A percentile compares a stretch with the other conserved stretches of the same genome.
phyloP scores from a whole-genome alignment of 2,888 invertebrate genomes.

The Electrophaes corylata region DNA sequence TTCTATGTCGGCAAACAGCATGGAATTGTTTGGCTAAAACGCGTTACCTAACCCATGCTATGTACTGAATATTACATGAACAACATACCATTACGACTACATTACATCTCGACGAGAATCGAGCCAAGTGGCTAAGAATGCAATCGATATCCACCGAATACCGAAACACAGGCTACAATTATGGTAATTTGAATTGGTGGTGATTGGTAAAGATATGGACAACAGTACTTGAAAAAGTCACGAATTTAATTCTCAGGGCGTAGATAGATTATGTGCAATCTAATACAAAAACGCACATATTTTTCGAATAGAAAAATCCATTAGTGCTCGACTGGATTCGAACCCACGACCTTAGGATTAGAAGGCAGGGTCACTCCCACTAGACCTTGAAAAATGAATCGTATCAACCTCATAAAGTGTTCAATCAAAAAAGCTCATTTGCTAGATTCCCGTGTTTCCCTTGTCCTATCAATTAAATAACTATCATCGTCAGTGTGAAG shows the following conservation, averaged over 20 bases:
- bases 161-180: constrained; percentile 9
- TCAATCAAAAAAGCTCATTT: neutral
- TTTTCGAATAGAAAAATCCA: too few relatives aligned
- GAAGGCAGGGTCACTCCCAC: too few relatives aligned
- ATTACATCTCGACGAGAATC: constrained; percentile 34
- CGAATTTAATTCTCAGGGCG: too few relatives aligned
- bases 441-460: neutral
- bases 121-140: constrained; percentile 32
- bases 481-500: too few relatives aligned
- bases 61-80: constrained; percentile 41
- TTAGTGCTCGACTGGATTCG: too few relatives aligned
- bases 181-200: constrained; percentile 2
- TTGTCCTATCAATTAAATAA: neutral
- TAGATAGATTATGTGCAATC: too few relatives aligned
- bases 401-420: neutral
- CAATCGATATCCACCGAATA: constrained; percentile 34
- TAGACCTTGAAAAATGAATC: neutral
- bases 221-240: neutral
- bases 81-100: constrained; percentile 24
- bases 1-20: constrained; percentile 1
- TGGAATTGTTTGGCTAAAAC: constrained; percentile 20
- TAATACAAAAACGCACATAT: too few relatives aligned
- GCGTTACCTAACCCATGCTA: constrained; percentile 27
- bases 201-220: neutral
- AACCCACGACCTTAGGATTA: too few relatives aligned